Base-by-base conservation (phyloP, 2,888 invertebrate genomes). In the Heteromyza rotundicornis region DNA sequence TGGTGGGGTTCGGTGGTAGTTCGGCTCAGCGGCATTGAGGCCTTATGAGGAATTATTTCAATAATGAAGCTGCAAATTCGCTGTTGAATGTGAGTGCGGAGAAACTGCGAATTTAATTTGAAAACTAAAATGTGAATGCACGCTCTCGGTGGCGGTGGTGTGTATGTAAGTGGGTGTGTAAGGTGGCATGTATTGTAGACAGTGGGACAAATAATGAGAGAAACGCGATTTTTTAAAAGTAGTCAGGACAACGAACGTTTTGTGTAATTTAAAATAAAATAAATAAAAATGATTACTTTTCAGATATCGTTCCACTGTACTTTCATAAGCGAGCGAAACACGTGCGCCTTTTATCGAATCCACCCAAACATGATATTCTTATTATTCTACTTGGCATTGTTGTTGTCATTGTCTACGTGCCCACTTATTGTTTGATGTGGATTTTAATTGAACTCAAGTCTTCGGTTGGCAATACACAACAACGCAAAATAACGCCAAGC, bases 391-490 rank as follows among this genome's bases (percentile, higher is more conserved):
- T 69, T 69, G 70, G 68, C 62, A 64, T 69, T 70, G 70, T 70
- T 64, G 55, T 47, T 55, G 64, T 58, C 56, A 56, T 63, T 50
- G 63, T 64, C 74, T 80, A 80, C 80, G 79, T 80, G 80, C 79
- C 73, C 73, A 73, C 72, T 76, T 74, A 77, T 73, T 79, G 79
- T 79, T 79, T 79, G 78, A 78, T 79, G 77, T 78, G 79, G 79
- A 79, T 79, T 78, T 80, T 79, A 80, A 80, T 79, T 79, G 79
- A 79, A 79, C 77, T 79, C 74, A 79, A 79, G 79, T 78, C 77
- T 75, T 73, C 71, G 76, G 75, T 71, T 67, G 23, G 2, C 47
- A 19, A 35, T n/a, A n/a, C n/a, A n/a, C 19, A 51, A 35, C 22
- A 55, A 50, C 27, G 27, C 20, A 35, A 54, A 19, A 47, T 52